Evolutionary conservation across 2,888 invertebrate genomes (phyloP).

Genomic region (Celastrina argiolus): DNA sequence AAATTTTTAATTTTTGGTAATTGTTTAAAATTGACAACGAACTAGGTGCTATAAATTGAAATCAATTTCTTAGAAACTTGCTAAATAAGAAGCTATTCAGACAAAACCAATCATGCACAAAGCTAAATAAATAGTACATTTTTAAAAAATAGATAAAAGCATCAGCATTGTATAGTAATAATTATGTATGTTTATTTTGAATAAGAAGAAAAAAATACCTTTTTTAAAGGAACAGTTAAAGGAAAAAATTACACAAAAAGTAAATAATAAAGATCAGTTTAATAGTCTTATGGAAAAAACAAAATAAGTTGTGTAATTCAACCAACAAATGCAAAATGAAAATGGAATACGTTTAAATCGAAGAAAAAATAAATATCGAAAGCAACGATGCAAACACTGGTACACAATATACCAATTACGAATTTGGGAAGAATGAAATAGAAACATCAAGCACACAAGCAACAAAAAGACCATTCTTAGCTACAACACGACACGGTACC

Average conservation of each 20-base stretch:
- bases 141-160: background rate
- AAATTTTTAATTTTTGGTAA: no score
- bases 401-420: background rate
- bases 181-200: no score
- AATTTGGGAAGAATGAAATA: constrained; percentile 6
- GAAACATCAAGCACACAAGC: constrained; percentile 7
- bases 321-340: background rate
- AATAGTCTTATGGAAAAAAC: background rate
- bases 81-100: background rate
- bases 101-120: background rate
- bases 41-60: background rate
- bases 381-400: background rate
- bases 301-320: background rate
- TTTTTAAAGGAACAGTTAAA: background rate
- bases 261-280: background rate
- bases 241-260: background rate
- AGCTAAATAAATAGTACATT: background rate
- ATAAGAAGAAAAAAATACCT: background rate
- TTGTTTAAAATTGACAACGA: background rate
- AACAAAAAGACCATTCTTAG: constrained; percentile 33
- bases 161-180: background rate
- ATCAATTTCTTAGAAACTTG: constrained; percentile 1
- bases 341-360: background rate
- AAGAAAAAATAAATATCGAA: background rate
- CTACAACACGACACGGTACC: constrained; percentile 49